Evolutionary conservation across 2,888 invertebrate genomes (phyloP).

Genomic region (Dilophus febrilis): DNA sequence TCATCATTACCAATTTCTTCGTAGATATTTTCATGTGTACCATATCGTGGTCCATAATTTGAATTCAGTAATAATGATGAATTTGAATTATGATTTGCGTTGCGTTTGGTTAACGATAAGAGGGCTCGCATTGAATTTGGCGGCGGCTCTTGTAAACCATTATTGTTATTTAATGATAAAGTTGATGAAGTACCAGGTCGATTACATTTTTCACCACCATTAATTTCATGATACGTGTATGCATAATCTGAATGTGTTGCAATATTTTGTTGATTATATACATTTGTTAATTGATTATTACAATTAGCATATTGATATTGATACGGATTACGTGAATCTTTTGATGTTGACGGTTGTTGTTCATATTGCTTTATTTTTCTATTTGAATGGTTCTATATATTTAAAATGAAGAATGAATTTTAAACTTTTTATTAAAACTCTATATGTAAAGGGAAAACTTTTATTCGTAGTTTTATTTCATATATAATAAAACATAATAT

Average conservation of each 20-base stretch:
- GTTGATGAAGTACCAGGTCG: not conserved
- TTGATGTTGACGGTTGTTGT: conserved; percentile 17
- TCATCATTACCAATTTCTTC: conserved; percentile 16
- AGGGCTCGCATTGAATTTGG: conserved; percentile 27
- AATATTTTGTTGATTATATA: not conserved
- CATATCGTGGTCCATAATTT: conserved; percentile 16
- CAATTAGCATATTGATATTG: too few species aligned
- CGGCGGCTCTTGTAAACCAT: conserved; percentile 18
- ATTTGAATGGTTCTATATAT: too few species aligned
- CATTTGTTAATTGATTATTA: not conserved
- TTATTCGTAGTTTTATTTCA: too few species aligned
- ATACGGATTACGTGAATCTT: not conserved
- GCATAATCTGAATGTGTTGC: not conserved
- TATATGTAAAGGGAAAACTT: too few species aligned
- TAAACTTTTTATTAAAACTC: too few species aligned
- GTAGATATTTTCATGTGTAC: conserved; percentile 17
- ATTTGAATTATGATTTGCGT: conserved; percentile 27
- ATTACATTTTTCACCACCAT: not conserved
- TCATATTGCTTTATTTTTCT: conserved; percentile 47
- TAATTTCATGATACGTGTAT: not conserved
- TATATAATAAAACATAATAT: not conserved
- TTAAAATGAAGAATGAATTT: too few species aligned
- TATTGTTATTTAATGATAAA: conserved; percentile 9
- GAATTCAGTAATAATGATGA: not conserved
- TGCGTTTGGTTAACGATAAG: conserved; percentile 27